Base-by-base conservation (phyloP, 2,888 invertebrate species). In the Drosophila trichaetosa region DNA sequence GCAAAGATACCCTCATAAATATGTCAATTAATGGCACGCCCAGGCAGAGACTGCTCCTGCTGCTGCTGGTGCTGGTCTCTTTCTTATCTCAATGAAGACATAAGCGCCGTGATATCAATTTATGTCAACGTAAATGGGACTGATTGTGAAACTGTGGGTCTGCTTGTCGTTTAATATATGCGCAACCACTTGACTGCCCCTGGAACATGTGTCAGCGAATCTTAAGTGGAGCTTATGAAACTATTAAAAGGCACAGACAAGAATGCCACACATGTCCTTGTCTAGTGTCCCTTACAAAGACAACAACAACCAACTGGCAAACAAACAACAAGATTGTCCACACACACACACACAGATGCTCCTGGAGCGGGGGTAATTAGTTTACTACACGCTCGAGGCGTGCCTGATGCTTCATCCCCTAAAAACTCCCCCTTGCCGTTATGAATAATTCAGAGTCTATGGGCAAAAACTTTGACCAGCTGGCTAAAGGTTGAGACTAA, bases 201-300 rank as follows among this genome's bases (percentile, higher is more conserved):
- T 82, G 83, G 88, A 91, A 92, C 93, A 92, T 93, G 92, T 92
- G 93, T 93, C 92, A 92, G 91, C 93, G 91, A 91, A 91, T 93
- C 91, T 91, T 91, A 91, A 91, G 91, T 90, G 91, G 86, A 91
- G 92, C 91, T 91, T 91, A 91, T 90, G 89, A 90, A 92, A 92
- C 92, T 92, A 92, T 92, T 92, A 92, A 86, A 89, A 86, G 76
- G 82, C 67, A 76, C 69, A 81, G 74, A 80, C 80, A 64, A 34
- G 29, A 52, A 29, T 56, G 34, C 33, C 56, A 36, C 56, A 36
- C 69, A 62, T 69, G 71, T 77, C 68, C 68, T 68, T 61, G 70
- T 68, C 73, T 69, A 40, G 69, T 53, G 59, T 74, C 73, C 76
- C 69, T 72, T 71, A 65, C 71, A 75, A 58, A 73, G 42, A 60